Evolutionary conservation across 2,888 invertebrate species (phyloP), one percentile per base, ranked within the genome.

Genomic region (Nudaria mundana): DNA sequence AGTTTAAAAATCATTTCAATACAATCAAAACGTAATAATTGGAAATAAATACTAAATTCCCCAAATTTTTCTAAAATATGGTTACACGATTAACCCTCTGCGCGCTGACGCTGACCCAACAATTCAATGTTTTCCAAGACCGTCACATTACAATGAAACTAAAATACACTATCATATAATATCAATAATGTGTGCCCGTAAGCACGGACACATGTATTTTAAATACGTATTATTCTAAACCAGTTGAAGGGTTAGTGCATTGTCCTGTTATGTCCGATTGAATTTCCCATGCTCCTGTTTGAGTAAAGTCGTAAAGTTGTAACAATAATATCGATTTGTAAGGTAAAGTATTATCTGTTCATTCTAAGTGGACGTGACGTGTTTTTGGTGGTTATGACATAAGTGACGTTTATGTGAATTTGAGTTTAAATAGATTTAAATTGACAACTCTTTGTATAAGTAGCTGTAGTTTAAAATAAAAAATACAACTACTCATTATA

Each of bases 131-230:
- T 61, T 44, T 58, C 73, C 71, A 30, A 40, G 39, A 43, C 40
- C 18, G 42, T 31, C 41, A 59, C 60, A 55, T 29, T 25, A 59
- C 59, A 59, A 59, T 40, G 52, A 25, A 26, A 10, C 48, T 55
- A 82, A 87, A 87, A 83, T 87, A 87, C 86, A 87, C 86, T 86
- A 85, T 86, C 86, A 84, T 86, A 85, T 81, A 87, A 87, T 87
- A 86, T 86, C 87, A 86, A 87, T 86, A 86, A 83, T 86, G 81
- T 74, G 82, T 83, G 78, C 77, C 74, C 62, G 68, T 63, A 73
- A 69, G 33, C 63, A 74, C 79, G 76, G 80, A 87, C 86, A 87
- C 82, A 86, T 87, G 86, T 88, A 85, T 86, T 86, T 86, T 85
- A 87, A 87, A 86, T 79, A 81, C 76, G 75, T 81, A 86, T 87